Conservation (phyloP, 2,888 invertebrate genomes). For the Drosophila atripex region DNA sequence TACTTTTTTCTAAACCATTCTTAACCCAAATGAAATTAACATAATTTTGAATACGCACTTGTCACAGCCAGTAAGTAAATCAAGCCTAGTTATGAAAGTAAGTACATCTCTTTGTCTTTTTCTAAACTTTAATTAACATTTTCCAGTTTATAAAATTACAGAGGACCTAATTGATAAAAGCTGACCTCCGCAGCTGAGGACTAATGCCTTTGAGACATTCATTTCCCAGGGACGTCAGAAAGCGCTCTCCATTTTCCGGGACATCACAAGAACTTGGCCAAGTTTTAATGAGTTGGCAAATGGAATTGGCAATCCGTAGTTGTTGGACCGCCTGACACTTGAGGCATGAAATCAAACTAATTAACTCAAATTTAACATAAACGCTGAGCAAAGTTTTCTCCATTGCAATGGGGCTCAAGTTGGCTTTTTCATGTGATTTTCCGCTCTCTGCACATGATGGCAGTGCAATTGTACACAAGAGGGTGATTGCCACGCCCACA, state of each 20-base stretch:
- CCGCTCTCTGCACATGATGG: conserved; percentile 49
- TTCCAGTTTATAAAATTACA: conserved; percentile 20
- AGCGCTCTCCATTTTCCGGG: conserved; percentile 32
- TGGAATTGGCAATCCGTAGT: conserved; percentile 51
- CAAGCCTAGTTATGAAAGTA: background rate
- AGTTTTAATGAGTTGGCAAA: conserved; percentile 61
- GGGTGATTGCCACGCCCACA: conserved; percentile 7
- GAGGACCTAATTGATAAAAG: conserved; percentile 29
- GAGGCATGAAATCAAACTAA: conserved; percentile 61
- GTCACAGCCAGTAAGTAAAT: background rate
- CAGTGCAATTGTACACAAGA: conserved; percentile 30
- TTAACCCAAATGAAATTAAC: background rate
- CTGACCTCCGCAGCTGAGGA: conserved; percentile 3
- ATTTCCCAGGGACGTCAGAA: conserved; percentile 25
- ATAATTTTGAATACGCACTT: background rate
- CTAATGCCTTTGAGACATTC: conserved; percentile 16
- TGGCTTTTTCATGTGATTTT: conserved; percentile 47
- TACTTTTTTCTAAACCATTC: too few relatives aligned
- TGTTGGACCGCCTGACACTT: conserved; percentile 43
- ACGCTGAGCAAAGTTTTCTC: conserved; percentile 31
- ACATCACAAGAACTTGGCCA: conserved; percentile 35
- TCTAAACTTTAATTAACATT: conserved; percentile 30
- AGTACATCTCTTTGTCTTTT: background rate
- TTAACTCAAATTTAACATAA: conserved; percentile 54
- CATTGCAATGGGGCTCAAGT: conserved; percentile 23